Evolutionary conservation across 2,888 invertebrate species (phyloP), one percentile per base, ranked within the genome.

Genomic region (Cerastis rubricosa): DNA sequence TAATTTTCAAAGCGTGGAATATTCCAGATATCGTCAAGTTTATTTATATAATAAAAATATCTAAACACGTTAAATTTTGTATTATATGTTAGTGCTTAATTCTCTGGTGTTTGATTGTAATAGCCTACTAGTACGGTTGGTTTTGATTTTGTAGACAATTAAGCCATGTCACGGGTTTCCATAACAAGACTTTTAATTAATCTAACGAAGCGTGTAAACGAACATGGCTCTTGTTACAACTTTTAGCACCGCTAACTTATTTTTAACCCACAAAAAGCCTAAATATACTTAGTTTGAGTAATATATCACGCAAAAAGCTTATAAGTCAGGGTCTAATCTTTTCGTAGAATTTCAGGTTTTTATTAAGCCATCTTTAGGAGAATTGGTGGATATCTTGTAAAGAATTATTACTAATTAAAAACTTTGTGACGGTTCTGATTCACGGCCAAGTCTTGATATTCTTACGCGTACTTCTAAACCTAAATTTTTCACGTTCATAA

Each of bases 301-400:
- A 80, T 74, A 74, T 47, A 68, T 76, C 63, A 57, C 35, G 35
- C 51, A 22, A 35, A 47, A 45, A 64, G 11, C 35, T 51, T 35
- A 63, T 75, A 35, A 75, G 25, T 25, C 35, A 35, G 35, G 35
- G n/a, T n/a, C n/a, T n/a, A n/a, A n/a, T n/a, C n/a, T n/a, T n/a
- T n/a, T n/a, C n/a, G n/a, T n/a, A n/a, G n/a, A n/a, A n/a, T 17
- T 75, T 75, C 2, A 7, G 22, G 22, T 22, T 47, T n/a, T 57
- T 35, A 75, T 65, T 47, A 65, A n/a, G 35, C 12, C 17, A 25
- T 14, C 17, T 35, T 14, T 35, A 5, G 1, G 22, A 45, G n/a
- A 47, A 35, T 12, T 45, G 35, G 14, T 66, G 51, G 61, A 35
- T 17, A 22, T 17, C n/a, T 19, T 59, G 35, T 69, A 40, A 35